phyloP scores from a whole-genome alignment of 1,140 invertebrate species.

The Drosophila parabipectinata region DNA sequence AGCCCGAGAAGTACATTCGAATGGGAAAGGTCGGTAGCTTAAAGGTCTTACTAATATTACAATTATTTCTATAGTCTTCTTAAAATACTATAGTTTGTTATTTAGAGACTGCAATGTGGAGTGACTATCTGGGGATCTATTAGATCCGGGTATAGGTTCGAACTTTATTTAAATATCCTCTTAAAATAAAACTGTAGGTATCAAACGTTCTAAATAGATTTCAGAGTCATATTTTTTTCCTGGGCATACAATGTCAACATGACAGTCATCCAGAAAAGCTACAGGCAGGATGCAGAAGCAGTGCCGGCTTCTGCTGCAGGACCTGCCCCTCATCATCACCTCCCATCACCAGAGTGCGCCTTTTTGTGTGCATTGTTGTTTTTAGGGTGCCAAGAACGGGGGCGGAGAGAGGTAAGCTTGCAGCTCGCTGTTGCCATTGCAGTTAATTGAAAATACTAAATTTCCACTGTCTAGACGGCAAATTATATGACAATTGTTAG shows the following conservation, averaged over 20 bases:
- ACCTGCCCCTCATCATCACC: no score
- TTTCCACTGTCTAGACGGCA: slow-evolving; percentile 83
- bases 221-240: slow-evolving; percentile 17
- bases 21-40: no score
- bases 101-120: no score
- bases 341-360: slow-evolving; percentile 55
- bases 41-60: no score
- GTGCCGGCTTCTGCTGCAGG: slow-evolving; percentile 5
- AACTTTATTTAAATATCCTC: no score
- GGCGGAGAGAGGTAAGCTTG: slow-evolving; percentile 7
- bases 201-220: not conserved
- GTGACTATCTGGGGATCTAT: no score
- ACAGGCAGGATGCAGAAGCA: slow-evolving; percentile 3
- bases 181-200: not conserved
- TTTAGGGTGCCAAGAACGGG: not conserved
- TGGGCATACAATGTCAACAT: slow-evolving; percentile 67
- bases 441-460: slow-evolving; percentile 84
- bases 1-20: not conserved
- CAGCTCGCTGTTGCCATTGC: slow-evolving; percentile 59
- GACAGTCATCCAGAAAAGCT: slow-evolving; percentile 44
- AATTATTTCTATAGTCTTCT: no score
- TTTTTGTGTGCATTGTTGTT: slow-evolving; percentile 78
- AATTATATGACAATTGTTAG: slow-evolving; percentile 84
- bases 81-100: no score
- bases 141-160: no score